These are phyloP conservation scores for Chesias legatella DNA, from an alignment of 2,888 invertebrate genomes.

Conservation along the genomic window DNA sequence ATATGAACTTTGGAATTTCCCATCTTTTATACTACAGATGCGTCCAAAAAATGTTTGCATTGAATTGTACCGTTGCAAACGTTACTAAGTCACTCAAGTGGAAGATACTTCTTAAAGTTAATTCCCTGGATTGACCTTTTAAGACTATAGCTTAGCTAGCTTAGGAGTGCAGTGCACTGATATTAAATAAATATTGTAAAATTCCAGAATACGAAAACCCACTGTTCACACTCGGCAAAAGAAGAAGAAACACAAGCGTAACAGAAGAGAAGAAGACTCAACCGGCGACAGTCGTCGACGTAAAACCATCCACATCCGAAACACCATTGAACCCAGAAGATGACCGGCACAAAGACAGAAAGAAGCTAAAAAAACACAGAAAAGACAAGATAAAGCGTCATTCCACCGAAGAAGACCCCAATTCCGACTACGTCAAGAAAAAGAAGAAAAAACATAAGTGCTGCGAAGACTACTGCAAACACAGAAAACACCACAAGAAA, in stretches of 20 bases:
- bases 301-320: constrained; percentile 39
- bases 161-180: no score
- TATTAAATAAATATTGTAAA: no score
- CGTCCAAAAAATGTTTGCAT: no score
- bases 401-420: constrained; percentile 67
- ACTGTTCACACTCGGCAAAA: constrained; percentile 86
- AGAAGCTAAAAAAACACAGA: constrained; percentile 84
- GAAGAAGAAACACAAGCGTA: constrained; percentile 85
- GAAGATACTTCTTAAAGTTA: no score
- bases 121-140: no score
- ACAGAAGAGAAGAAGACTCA: constrained; percentile 79
- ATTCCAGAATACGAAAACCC: constrained; percentile 91
- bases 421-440: constrained; percentile 78
- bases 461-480: constrained; percentile 85
- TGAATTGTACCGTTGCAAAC: no score
- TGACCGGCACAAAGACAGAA: constrained; percentile 80
- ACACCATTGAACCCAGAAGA: constrained; percentile 42
- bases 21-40: no score
- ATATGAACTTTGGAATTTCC: no score
- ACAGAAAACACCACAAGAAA: constrained; percentile 88
- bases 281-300: constrained; percentile 33
- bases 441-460: constrained; percentile 86
- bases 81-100: no score
- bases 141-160: no score
- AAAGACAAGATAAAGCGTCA: constrained; percentile 81